Evolutionary conservation across 2,888 invertebrate species (phyloP), one percentile per base, ranked within the genome.

Genomic region (Ctenicera cuprea): DNA sequence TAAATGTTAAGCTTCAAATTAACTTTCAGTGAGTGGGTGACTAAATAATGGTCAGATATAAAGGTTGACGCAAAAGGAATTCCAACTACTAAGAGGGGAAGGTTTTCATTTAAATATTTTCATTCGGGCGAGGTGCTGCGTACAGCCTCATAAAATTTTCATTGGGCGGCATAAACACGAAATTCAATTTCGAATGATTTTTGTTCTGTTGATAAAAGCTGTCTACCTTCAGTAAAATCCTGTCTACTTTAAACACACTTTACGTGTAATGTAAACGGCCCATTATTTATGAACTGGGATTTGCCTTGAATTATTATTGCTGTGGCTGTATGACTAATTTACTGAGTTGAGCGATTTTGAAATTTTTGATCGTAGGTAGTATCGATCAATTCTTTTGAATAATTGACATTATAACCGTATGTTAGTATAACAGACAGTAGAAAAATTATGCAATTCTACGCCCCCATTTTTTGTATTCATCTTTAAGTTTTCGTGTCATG

Each of bases 81-180:
- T 59, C 38, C 59, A 12, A 20, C 11, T 59, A 7, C 38, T 54
- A 37, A 37, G 38, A 52, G 50, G 37, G 57, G 12, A 26, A 16
- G 52, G 57, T 41, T 59, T 41, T 18, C 16, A 38, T 54, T 54
- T 41, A 59, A 59, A 59, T 59, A 59, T 57, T 59, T 59, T 59
- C 59, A 20, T 20, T 20, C 9, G 20, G 33, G 30, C 18, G 20
- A 20, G 5, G 38, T 3, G 11, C 41, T 59, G 9, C 12, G 59
- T 38, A 57, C 33, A 16, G 37, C 33, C n/a, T 30, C 57, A 57
- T 57, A 57, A 57, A 57, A 57, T 33, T 57, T 57, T 57, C 33
- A 57, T 57, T 33, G 57, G n/a, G 5, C 14, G 57, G 12, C 33
- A 57, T 57, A 33, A 57, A 57, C 57, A 57, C 9, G 57, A 57